A percentile compares a stretch with the other conserved stretches of the same genome.
Evolutionary conservation across 2,888 invertebrate species (phyloP).

Genomic region (Tetranychus truncatus): DNA sequence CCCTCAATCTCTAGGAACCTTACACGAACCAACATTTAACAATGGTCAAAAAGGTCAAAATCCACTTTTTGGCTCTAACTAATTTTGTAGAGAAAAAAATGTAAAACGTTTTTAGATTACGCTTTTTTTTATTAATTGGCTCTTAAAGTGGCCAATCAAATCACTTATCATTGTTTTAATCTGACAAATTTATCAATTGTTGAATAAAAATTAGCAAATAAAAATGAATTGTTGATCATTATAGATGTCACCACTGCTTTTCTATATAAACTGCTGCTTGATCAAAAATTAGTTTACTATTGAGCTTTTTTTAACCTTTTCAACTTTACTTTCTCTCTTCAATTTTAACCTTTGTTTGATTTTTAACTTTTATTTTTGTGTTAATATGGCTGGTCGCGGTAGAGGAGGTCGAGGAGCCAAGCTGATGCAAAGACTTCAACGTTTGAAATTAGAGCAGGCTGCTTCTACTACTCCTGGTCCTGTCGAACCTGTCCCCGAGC

Average conservation of each 20-base stretch:
- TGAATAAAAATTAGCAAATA: no score
- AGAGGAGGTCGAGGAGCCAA: neutral
- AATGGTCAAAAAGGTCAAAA: neutral
- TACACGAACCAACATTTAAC: no score
- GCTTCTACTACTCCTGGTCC: neutral
- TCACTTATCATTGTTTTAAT: neutral
- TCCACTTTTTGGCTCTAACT: neutral
- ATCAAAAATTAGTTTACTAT: neutral
- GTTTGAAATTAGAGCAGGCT: neutral
- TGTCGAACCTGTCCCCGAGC: no score
- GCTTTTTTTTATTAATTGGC: neutral
- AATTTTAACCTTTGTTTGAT: neutral
- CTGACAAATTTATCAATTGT: neutral
- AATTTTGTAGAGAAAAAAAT: neutral
- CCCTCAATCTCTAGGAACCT: no score
- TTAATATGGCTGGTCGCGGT: neutral
- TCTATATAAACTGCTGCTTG: neutral
- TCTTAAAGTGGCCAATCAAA: neutral
- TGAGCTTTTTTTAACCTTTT: neutral
- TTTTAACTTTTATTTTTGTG: no score
- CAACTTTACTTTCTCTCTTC: neutral
- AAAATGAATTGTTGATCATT: neutral
- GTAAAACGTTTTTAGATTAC: no score
- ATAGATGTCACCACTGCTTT: neutral
- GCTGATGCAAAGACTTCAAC: neutral